A percentile compares a stretch with the other conserved stretches of the same genome.
These are phyloP conservation scores for Piaya cayana DNA, from an alignment of 2,113 vertebrate genomes.

Conservation along the genomic window DNA sequence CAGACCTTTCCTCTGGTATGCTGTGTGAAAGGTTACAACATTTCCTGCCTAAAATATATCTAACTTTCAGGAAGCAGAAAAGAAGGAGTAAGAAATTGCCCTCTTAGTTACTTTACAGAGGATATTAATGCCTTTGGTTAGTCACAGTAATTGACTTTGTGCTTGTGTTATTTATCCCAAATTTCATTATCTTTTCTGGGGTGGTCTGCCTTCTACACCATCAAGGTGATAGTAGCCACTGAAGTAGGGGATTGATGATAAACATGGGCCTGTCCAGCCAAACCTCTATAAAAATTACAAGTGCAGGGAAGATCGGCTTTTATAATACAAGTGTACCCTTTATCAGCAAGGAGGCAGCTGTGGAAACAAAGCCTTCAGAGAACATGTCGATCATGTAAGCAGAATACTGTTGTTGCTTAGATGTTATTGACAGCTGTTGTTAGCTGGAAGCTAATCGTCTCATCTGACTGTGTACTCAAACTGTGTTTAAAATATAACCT, in stretches of 20 bases:
- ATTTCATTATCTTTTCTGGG: not conserved
- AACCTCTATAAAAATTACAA: not conserved
- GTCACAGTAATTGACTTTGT: not conserved
- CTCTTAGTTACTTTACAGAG: not conserved
- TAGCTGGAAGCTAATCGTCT: not conserved
- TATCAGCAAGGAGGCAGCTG: not conserved
- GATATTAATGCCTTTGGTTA: not conserved
- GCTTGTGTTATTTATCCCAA: not conserved
- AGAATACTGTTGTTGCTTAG: not conserved
- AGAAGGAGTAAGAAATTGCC: not conserved
- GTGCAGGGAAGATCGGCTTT: not conserved
- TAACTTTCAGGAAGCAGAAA: not conserved
- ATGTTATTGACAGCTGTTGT: not conserved
- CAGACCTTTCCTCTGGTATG: not conserved
- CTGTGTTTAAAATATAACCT: not conserved
- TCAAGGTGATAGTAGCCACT: not conserved
- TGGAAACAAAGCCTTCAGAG: not conserved
- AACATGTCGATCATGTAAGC: not conserved
- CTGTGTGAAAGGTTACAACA: not conserved
- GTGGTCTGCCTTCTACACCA: not conserved
- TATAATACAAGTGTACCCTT: not conserved
- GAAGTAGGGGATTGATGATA: not conserved
- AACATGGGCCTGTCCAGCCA: not conserved
- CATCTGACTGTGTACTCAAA: not conserved
- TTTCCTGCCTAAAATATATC: not conserved